phyloP scores from a whole-genome alignment of 2,797 vertebrate species.

The Anisognathus igniventris region DNA sequence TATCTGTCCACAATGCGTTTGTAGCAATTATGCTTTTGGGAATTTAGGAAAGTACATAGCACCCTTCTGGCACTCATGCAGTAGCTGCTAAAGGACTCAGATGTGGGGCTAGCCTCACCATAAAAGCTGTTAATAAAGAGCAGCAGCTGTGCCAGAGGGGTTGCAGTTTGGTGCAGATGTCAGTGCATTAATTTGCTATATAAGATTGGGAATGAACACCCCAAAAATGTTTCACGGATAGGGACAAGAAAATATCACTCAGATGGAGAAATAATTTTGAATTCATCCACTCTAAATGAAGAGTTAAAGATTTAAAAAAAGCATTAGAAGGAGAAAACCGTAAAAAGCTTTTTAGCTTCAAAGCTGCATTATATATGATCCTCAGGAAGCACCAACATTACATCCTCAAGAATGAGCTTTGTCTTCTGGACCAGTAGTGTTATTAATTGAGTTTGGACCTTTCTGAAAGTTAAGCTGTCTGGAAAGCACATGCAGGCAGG shows the following conservation, averaged over 20 bases:
- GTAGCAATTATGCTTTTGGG: neutral
- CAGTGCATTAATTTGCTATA: neutral
- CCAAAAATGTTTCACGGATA: neutral
- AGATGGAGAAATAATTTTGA: neutral
- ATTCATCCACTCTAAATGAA: neutral
- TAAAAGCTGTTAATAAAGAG: neutral
- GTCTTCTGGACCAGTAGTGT: neutral
- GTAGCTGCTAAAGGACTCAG: neutral
- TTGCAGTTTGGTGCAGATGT: neutral
- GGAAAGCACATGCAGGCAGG: neutral
- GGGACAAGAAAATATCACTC: neutral
- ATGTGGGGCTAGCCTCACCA: neutral
- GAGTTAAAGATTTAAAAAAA: neutral
- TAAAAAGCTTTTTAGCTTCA: neutral
- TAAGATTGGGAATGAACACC: neutral
- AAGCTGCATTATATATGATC: neutral
- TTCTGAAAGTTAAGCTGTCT: slow-evolving; percentile 30
- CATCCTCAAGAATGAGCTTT: slow-evolving; percentile 10
- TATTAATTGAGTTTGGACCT: neutral
- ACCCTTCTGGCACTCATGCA: neutral
- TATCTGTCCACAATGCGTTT: neutral
- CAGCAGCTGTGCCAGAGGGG: neutral
- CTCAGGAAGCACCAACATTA: neutral
- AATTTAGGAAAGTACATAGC: neutral
- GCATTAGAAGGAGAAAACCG: neutral